A percentile compares a stretch with the other conserved stretches of the same genome.
Evolutionary conservation across 1,140 invertebrate species (phyloP).

Genomic region (Akabosia matsudoensis): DNA sequence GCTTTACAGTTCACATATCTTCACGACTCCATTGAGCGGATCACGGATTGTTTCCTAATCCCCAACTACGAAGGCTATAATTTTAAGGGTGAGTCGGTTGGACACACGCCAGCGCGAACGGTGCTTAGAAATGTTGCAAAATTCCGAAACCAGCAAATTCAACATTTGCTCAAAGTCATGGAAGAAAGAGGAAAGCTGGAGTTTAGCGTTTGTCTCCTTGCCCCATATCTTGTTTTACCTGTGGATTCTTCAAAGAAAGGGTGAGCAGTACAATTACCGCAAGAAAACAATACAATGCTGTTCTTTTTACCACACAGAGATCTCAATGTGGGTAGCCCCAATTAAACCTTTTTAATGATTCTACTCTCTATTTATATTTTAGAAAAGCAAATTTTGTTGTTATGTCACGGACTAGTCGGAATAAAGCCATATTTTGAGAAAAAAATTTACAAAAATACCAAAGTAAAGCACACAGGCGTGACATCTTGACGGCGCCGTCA

Average conservation of each 20-base stretch:
- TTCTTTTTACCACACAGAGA: background rate
- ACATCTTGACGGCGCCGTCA: too few species aligned
- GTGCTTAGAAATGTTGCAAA: background rate
- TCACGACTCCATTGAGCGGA: background rate
- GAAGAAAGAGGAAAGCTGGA: constrained; percentile 1
- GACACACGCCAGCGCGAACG: background rate
- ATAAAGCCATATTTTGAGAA: too few species aligned
- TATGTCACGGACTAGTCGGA: too few species aligned
- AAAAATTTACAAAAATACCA: too few species aligned
- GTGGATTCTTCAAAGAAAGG: background rate
- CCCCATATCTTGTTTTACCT: constrained; percentile 8
- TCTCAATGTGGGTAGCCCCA: too few species aligned
- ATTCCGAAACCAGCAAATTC: background rate
- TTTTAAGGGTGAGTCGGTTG: too few species aligned
- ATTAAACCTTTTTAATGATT: background rate
- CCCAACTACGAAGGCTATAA: too few species aligned
- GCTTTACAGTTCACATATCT: constrained; percentile 12
- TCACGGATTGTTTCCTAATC: background rate
- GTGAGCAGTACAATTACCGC: background rate
- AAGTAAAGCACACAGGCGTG: too few species aligned
- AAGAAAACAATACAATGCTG: background rate
- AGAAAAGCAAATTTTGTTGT: constrained; percentile 10
- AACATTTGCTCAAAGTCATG: background rate
- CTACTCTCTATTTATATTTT: background rate
- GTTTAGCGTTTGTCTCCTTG: background rate